phyloP scores from a whole-genome alignment of 2,888 invertebrate genomes.

The Chymomyza caudatula region DNA sequence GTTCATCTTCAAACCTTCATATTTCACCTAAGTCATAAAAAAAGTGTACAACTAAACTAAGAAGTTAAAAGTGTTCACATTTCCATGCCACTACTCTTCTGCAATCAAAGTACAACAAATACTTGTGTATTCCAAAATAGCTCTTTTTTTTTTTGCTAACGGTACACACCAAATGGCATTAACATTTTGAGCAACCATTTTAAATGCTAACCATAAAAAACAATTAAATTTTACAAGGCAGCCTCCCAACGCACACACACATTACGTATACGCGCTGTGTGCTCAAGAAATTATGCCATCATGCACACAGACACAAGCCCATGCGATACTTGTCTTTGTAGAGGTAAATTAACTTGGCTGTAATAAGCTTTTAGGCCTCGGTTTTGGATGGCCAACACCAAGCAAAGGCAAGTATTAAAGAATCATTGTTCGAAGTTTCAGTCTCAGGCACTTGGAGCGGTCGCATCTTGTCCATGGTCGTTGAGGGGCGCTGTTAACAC shows the following conservation, averaged over 20 bases:
- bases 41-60: too few species aligned
- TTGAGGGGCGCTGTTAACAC: conserved; percentile 42
- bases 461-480: neutral
- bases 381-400: neutral
- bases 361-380: neutral
- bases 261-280: neutral
- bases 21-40: too few species aligned
- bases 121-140: too few species aligned
- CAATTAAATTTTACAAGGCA: neutral
- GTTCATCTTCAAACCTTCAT: too few species aligned
- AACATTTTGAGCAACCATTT: neutral
- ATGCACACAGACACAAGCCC: neutral
- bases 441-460: neutral
- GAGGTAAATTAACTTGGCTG: neutral
- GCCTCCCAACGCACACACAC: neutral
- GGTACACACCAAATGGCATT: neutral
- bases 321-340: neutral
- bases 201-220: neutral
- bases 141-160: too few species aligned
- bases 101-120: too few species aligned
- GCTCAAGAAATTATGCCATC: neutral
- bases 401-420: neutral
- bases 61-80: too few species aligned
- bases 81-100: too few species aligned
- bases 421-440: neutral